Evolutionary conservation across 2,113 vertebrate genomes (phyloP).

Genomic region (Tringa solitaria): DNA sequence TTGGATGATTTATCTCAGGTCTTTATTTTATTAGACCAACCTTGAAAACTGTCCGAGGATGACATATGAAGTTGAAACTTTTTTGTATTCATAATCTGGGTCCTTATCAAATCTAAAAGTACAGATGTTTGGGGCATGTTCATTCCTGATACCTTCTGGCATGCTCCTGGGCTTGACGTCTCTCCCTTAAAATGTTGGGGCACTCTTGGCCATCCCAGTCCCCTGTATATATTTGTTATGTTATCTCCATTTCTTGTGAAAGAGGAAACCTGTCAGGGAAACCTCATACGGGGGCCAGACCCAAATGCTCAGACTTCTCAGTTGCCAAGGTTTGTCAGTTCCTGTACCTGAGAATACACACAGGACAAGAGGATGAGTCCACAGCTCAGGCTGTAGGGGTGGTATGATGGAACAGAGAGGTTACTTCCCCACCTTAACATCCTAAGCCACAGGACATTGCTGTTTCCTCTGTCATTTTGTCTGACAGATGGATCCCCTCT

Average conservation of each 20-base stretch:
- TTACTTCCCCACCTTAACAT: background rate
- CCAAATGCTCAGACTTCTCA: background rate
- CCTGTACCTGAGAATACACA: background rate
- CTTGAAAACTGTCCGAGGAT: background rate
- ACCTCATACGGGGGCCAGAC: background rate
- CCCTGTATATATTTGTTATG: background rate
- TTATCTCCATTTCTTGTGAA: background rate
- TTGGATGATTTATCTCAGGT: background rate
- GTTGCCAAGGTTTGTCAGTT: background rate
- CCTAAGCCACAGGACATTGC: background rate
- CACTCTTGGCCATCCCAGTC: background rate
- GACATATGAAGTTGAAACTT: background rate
- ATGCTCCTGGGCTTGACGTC: background rate
- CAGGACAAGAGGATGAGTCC: background rate
- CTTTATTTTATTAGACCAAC: background rate
- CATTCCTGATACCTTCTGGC: background rate
- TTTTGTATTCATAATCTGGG: background rate
- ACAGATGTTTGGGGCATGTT: background rate
- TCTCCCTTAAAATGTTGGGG: background rate
- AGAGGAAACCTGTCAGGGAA: background rate
- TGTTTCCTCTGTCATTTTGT: background rate
- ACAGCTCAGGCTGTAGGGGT: background rate
- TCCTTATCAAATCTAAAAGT: background rate
- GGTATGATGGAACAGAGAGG: background rate
- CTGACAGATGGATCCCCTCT: background rate